These are phyloP conservation scores for Ceyx cyanopectus DNA, from an alignment of 2,113 vertebrate genomes.

Conservation along the genomic window DNA sequence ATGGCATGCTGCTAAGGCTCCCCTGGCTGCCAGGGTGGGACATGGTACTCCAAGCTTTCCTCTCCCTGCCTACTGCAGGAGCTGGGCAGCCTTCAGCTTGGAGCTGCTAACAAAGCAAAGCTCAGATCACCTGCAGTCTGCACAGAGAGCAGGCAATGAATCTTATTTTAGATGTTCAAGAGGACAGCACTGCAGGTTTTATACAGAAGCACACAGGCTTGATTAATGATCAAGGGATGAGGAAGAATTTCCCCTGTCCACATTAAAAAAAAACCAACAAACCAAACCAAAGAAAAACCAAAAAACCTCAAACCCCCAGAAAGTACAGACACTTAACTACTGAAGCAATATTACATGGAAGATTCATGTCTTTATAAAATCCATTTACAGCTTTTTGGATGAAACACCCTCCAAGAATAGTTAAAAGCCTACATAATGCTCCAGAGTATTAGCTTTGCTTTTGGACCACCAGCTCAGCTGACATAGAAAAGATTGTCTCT, in stretches of 20 bases:
- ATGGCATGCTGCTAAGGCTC: slow-evolving; percentile 37
- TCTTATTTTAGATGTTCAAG: background rate
- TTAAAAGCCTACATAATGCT: slow-evolving; percentile 59
- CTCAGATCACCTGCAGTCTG: background rate
- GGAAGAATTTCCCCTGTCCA: background rate
- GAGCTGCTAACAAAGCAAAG: background rate
- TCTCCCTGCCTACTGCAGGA: background rate
- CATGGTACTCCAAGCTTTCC: background rate
- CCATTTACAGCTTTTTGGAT: slow-evolving; percentile 37
- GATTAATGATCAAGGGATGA: background rate
- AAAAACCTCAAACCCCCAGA: background rate
- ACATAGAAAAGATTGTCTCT: slow-evolving; percentile 19
- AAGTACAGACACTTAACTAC: slow-evolving; percentile 16
- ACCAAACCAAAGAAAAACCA: no score
- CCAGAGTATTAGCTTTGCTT: slow-evolving; percentile 52
- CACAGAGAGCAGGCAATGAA: background rate
- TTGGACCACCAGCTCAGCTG: slow-evolving; percentile 59
- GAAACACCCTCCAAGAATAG: slow-evolving; percentile 29
- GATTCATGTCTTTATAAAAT: slow-evolving; percentile 12
- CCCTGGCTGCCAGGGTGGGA: slow-evolving; percentile 11
- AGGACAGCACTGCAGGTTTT: background rate
- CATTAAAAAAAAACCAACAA: background rate
- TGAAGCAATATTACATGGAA: background rate
- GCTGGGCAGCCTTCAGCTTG: background rate
- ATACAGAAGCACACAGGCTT: background rate